These are phyloP conservation scores for Meganola albula DNA, from an alignment of 2,888 invertebrate genomes.

Conservation along the genomic window DNA sequence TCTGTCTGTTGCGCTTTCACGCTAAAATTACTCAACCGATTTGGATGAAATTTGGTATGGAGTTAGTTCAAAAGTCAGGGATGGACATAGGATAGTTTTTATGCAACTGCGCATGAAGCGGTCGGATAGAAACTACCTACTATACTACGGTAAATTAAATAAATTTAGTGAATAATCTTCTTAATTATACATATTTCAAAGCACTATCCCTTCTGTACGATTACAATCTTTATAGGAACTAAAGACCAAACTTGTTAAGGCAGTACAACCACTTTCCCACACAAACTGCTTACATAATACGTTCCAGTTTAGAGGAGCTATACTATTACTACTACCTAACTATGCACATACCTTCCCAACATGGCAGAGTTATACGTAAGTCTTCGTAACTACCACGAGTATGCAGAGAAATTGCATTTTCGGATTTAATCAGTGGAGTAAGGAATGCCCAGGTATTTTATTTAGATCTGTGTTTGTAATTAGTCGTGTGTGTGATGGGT, in stretches of 20 bases:
- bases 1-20: no score
- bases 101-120: no score
- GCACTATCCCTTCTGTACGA: conserved; percentile 20
- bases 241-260: conserved; percentile 44
- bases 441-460: conserved; percentile 38
- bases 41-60: no score
- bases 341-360: conserved; percentile 22
- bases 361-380: conserved; percentile 30
- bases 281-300: conserved; percentile 41
- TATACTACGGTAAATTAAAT: no score
- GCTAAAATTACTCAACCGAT: no score
- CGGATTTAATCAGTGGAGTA: conserved; percentile 38
- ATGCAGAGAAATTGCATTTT: conserved; percentile 39
- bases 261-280: conserved; percentile 45
- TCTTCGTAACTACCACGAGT: conserved; percentile 26
- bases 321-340: conserved; percentile 19
- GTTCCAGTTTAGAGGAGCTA: conserved; percentile 34
- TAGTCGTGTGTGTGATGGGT: conserved; percentile 36
- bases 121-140: no score
- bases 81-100: no score
- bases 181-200: no score
- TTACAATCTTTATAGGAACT: conserved; percentile 43
- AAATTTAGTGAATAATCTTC: no score
- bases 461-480: conserved; percentile 33
- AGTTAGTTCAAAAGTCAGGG: no score